A percentile compares a stretch with the other conserved stretches of the same genome.
Evolutionary conservation across 2,113 vertebrate genomes (phyloP).

Genomic region (Gulo gulo): DNA sequence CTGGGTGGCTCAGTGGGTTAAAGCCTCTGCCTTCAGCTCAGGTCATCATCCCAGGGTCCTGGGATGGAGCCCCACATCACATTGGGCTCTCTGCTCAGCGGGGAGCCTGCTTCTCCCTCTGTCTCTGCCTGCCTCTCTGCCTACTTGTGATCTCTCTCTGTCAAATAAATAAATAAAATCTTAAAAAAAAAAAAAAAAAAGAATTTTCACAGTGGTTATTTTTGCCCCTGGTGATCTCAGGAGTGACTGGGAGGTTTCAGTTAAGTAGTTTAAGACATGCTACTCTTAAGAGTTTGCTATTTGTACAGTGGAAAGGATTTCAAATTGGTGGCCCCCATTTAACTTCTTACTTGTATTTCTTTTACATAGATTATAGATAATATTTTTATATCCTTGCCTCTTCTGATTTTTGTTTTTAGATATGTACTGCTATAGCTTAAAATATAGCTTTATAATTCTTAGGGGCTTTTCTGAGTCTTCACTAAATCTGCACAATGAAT

Average conservation of each 20-base stretch:
- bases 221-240: neutral
- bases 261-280: neutral
- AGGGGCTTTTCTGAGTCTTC: neutral
- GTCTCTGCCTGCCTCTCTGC: no score
- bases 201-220: conserved; percentile 2
- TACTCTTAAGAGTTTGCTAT: conserved; percentile 38
- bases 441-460: conserved; percentile 23
- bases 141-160: no score
- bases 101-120: no score
- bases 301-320: conserved; percentile 44
- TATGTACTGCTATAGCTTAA: conserved; percentile 35
- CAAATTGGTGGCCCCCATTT: neutral
- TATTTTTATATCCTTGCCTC: conserved; percentile 52
- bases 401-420: conserved; percentile 26
- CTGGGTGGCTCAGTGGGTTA: no score
- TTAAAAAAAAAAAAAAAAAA: no score
- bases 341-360: conserved; percentile 44
- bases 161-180: no score
- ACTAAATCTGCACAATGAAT: conserved; percentile 23
- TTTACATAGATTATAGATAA: neutral
- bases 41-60: no score
- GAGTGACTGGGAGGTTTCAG: conserved; percentile 36
- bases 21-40: no score
- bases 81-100: no score
- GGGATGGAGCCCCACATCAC: no score